phyloP scores from a whole-genome alignment of 2,797 vertebrate genomes.

The Psittacula derbiana region DNA sequence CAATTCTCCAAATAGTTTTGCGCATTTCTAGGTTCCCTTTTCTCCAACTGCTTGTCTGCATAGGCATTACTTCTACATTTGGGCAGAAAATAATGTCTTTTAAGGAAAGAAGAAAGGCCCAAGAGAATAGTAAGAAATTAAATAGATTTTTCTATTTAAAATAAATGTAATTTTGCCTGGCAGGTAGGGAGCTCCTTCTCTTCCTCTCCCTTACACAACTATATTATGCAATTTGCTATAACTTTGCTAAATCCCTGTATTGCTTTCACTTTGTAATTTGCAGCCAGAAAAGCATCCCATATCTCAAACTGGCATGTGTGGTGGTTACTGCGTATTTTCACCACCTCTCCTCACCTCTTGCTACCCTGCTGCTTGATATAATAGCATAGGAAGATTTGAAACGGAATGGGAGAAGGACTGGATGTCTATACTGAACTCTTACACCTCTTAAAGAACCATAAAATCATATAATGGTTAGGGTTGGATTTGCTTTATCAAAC shows the following conservation, averaged over 20 bases:
- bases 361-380: not conserved
- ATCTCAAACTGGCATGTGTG: not conserved
- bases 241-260: not conserved
- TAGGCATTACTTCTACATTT: not conserved
- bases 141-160: slow-evolving; percentile 38
- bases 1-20: slow-evolving; percentile 39
- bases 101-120: not conserved
- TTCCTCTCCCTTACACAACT: not conserved
- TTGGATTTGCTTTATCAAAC: not conserved
- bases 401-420: not conserved
- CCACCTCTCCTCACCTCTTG: not conserved
- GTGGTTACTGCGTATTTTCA: not conserved
- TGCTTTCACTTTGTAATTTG: not conserved
- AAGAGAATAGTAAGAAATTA: slow-evolving; percentile 7
- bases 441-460: not conserved
- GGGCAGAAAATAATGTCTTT: not conserved
- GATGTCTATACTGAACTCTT: not conserved
- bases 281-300: not conserved
- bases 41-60: not conserved
- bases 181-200: not conserved
- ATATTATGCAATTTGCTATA: not conserved
- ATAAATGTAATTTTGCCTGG: slow-evolving; percentile 6
- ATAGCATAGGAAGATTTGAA: not conserved
- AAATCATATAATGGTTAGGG: not conserved
- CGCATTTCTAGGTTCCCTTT: slow-evolving; percentile 2